Conservation (phyloP, 1,140 invertebrate genomes). For the Lycorma delicatula region DNA sequence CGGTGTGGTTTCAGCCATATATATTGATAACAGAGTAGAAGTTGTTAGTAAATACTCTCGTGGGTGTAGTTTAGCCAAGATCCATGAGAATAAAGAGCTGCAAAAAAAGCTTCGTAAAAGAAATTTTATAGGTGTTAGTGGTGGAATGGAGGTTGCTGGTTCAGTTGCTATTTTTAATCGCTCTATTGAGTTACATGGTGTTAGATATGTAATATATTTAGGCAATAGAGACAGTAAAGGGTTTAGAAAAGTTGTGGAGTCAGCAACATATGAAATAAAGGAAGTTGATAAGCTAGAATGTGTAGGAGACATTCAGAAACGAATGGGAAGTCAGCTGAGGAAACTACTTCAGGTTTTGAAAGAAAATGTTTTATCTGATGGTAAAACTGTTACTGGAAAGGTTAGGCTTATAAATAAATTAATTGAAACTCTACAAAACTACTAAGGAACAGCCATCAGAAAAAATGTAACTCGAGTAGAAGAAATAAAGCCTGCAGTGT, state of each 20-base stretch:
- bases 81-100: neutral
- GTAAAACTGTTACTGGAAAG: too few relatives aligned
- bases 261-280: slow-evolving; percentile 11
- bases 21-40: slow-evolving; percentile 9
- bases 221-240: slow-evolving; percentile 22
- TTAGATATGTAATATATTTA: slow-evolving; percentile 21
- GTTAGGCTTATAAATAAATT: too few relatives aligned
- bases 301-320: slow-evolving; percentile 19
- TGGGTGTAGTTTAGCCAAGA: neutral
- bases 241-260: slow-evolving; percentile 6
- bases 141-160: slow-evolving; percentile 23
- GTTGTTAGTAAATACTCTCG: slow-evolving; percentile 19
- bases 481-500: too few relatives aligned
- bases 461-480: too few relatives aligned
- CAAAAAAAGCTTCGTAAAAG: slow-evolving; percentile 14
- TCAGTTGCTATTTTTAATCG: neutral
- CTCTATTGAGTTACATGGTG: slow-evolving; percentile 6
- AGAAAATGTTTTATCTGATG: neutral
- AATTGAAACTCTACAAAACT: too few relatives aligned
- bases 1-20: slow-evolving; percentile 18
- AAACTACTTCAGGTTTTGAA: slow-evolving; percentile 2
- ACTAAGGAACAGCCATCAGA: too few relatives aligned
- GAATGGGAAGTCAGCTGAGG: slow-evolving; percentile 4
- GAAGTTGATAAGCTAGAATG: slow-evolving; percentile 22
- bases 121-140: slow-evolving; percentile 25